Percentiles rank a stretch among this genome's conserved stretches.
Evolutionary conservation across 2,113 vertebrate genomes (phyloP).

Genomic region (Mormyrus iriodes): DNA sequence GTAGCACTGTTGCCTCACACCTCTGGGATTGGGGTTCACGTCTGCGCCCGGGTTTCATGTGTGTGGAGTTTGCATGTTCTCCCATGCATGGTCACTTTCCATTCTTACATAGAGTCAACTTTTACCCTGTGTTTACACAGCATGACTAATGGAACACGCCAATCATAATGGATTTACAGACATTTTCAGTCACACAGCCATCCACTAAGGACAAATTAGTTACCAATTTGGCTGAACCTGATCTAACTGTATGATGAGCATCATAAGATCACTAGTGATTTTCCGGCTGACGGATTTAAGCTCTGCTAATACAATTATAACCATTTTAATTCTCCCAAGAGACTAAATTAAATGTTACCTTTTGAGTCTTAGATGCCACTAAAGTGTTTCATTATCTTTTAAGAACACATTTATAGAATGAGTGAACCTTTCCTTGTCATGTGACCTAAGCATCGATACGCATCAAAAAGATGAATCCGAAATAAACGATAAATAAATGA

Average conservation of each 20-base stretch:
- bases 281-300: not conserved
- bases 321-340: not conserved
- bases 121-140: not conserved
- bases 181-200: not conserved
- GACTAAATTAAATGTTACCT: not conserved
- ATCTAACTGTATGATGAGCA: not conserved
- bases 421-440: not conserved
- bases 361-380: not conserved
- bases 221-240: not conserved
- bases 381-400: not conserved
- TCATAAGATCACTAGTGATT: not conserved
- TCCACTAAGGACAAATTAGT: not conserved
- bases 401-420: not conserved
- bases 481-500: not conserved
- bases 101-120: not conserved
- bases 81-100: not conserved
- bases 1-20: too few species aligned
- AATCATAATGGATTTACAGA: not conserved
- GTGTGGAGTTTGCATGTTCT: too few species aligned
- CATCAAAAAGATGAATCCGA: not conserved
- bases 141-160: not conserved
- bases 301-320: not conserved
- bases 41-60: too few species aligned
- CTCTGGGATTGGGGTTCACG: too few species aligned
- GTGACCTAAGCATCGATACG: not conserved